Evolutionary conservation across 1,140 invertebrate genomes (phyloP).

Genomic region (Anoplolepis gracilipes): DNA sequence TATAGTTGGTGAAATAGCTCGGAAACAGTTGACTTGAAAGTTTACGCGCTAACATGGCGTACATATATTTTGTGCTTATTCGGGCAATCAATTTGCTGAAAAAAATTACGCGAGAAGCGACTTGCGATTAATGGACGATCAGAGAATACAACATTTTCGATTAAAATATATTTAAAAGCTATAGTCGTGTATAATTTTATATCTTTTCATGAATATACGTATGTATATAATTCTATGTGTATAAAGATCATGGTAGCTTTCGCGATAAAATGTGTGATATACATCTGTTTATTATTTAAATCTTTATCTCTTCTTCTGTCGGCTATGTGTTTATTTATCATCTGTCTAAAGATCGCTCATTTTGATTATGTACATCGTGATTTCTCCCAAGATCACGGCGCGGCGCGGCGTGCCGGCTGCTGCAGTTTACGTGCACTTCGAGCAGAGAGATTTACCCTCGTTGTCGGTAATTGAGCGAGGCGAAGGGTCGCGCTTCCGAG

Average conservation of each 20-base stretch:
- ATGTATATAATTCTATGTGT: not conserved
- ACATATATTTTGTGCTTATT: not conserved
- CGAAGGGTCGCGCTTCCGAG: slow-evolving; percentile 59
- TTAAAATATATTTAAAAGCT: not conserved
- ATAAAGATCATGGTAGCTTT: not conserved
- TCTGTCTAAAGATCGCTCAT: not conserved
- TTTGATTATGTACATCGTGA: slow-evolving; percentile 11
- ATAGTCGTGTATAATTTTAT: not conserved
- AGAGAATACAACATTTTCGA: slow-evolving; percentile 10
- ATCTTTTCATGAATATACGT: not conserved
- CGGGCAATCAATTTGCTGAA: slow-evolving; percentile 1
- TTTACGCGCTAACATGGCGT: not conserved
- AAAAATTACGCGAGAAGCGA: not conserved
- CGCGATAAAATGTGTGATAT: not conserved
- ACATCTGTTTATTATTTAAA: not conserved
- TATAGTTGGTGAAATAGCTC: not conserved
- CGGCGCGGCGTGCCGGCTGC: slow-evolving; percentile 16
- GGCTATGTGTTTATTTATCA: not conserved
- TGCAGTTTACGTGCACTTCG: slow-evolving; percentile 57
- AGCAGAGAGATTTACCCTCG: slow-evolving; percentile 49
- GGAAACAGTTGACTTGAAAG: not conserved
- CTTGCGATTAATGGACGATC: not conserved
- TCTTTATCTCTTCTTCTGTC: too few species aligned
- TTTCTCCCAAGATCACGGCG: slow-evolving; percentile 35
- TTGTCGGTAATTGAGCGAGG: slow-evolving; percentile 60